These are phyloP conservation scores for Cherax quadricarinatus DNA, from an alignment of 1,140 invertebrate genomes.

Conservation along the genomic window DNA sequence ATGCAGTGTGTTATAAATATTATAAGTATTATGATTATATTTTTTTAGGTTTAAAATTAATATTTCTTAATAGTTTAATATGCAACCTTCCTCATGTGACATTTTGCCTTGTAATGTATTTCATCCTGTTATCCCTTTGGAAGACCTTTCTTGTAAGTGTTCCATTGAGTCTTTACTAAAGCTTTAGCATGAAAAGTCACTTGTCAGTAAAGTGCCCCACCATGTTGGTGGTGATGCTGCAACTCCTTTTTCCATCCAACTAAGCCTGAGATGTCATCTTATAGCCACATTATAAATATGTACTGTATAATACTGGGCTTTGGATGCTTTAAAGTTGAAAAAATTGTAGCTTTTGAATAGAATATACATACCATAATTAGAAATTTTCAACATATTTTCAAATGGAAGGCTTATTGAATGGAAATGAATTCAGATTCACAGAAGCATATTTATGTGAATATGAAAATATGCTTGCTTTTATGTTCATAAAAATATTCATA, in stretches of 20 bases:
- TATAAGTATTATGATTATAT: background rate
- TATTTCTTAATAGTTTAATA: background rate
- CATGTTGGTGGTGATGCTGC: background rate
- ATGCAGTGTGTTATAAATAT: too few relatives aligned
- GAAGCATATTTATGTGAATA: background rate
- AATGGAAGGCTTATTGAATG: background rate
- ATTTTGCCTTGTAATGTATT: background rate
- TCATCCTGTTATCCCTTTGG: slow-evolving; percentile 11
- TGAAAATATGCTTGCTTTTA: background rate
- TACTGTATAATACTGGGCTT: too few relatives aligned
- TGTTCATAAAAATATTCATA: background rate
- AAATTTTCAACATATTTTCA: too few relatives aligned
- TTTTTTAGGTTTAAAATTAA: background rate
- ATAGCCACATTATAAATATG: too few relatives aligned
- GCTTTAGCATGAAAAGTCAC: background rate
- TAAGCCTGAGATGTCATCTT: background rate
- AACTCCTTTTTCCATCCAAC: background rate
- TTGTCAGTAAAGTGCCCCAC: background rate
- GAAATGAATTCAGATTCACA: background rate
- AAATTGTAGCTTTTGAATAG: too few relatives aligned
- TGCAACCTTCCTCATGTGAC: background rate
- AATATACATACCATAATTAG: too few relatives aligned
- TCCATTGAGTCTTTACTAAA: background rate
- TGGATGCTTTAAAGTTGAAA: too few relatives aligned
- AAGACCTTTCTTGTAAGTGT: slow-evolving; percentile 18